Evolutionary conservation across 1,140 invertebrate genomes (phyloP), one percentile per base, ranked within the genome.

Genomic region (Drosophila santomea): DNA sequence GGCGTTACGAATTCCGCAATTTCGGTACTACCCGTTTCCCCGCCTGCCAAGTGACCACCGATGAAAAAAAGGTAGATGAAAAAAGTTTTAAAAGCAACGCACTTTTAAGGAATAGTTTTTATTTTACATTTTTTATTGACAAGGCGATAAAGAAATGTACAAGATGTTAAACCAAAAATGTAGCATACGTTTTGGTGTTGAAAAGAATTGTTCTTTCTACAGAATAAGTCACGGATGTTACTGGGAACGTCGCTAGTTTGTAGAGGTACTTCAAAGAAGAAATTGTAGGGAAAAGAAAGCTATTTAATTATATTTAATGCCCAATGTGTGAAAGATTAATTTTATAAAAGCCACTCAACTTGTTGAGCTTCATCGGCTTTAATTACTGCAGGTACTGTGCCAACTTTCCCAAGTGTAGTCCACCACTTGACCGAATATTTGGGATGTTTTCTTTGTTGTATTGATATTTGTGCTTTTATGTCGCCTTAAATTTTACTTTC

Each of bases 401-500:
- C 20, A 32, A 44, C n/a, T 44, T 55, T 38, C 17, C 23, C 38
- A 41, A 23, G 7, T 45, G 58, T 63, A 80, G 62, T 23, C 23
- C 36, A 36, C 44, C 51, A 69, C 36, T 71, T 71, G 67, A 57
- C 67, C 51, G 67, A 68, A 64, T 68, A 64, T 66, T 64, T 51
- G 59, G 43, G 17, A 8, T 71, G 41, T 38, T 12, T 68, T 71
- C 58, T 66, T 66, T 79, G 50, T 58, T 64, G 44, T 74, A 67
- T 71, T 78, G 25, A 63, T 64, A 88, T 79, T 63, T 69, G 32
- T 48, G 69, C 74, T 75, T 73, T 78, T 75, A 64, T 75, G 85
- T 71, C 82, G 63, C 72, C 77, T 83, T 82, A 32, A 62, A 66
- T 77, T 83, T 79, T 83, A 89, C 76, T 82, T 86, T 86, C 83